Conservation (phyloP, 2,797 vertebrate species). For the Trachops cirrhosus region DNA sequence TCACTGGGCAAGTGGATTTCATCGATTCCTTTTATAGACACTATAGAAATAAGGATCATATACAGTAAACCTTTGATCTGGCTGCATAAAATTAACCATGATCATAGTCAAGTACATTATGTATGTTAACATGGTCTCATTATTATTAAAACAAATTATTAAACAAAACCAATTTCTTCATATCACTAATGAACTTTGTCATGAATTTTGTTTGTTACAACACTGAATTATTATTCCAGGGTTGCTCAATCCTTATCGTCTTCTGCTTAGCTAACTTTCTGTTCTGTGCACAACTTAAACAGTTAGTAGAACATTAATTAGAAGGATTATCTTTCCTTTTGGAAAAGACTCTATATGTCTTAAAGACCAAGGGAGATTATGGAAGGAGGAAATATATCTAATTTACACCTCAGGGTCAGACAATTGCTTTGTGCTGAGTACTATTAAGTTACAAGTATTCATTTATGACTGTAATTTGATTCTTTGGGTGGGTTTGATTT, state of each 20-base stretch:
- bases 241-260: not conserved
- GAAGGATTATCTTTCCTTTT: conserved; percentile 1
- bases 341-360: not conserved
- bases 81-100: not conserved
- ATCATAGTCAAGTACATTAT: not conserved
- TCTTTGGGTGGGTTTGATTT: not conserved
- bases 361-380: not conserved
- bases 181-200: not conserved
- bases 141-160: conserved; percentile 6
- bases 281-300: not conserved
- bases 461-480: conserved; percentile 24
- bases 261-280: not conserved
- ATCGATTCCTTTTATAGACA: not conserved
- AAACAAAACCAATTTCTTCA: not conserved
- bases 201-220: not conserved
- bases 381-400: not conserved
- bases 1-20: not conserved
- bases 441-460: not conserved
- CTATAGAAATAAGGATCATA: not conserved
- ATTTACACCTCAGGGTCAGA: not conserved
- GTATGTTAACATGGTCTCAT: not conserved
- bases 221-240: not conserved
- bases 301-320: not conserved
- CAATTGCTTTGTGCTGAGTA: not conserved
- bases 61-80: not conserved